Evolutionary conservation across 2,113 vertebrate genomes (phyloP), one percentile per base, ranked within the genome.

Genomic region (Xiphophorus hellerii): DNA sequence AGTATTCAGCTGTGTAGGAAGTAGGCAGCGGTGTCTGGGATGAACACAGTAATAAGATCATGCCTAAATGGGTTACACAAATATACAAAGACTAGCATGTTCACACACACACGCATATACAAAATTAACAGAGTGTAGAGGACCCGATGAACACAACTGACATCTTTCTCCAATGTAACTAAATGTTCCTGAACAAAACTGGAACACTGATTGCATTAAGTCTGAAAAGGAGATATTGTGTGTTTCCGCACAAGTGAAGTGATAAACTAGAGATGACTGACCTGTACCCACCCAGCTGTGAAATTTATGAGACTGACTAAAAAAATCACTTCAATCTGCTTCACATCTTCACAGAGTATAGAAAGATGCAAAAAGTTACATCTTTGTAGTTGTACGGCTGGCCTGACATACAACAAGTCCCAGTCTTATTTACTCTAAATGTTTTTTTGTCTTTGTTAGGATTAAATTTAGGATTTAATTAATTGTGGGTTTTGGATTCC

Each of bases 41-140:
- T 72, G 74, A 87, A 72, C 14, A 42, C 3, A 15, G 79, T 90
- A 88, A 90, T 88, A 83, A 92, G 89, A 90, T 81, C 15, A 0
- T 62, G 78, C 62, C 76, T 79, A 82, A 88, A 87, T 84, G 84
- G 82, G 84, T 92, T 90, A 90, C 58, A 81, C 86, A 92, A 91
- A 89, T 81, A 84, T 63, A 77, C 60, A 69, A 28, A 25, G 25
- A 58, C 51, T 25, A 0, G 9, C 22, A 33, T 3, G 10, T 2
- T 9, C 51, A 71, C 44, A 37, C 3, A 68, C 62, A 72, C 51
- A 60, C 3, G 9, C 3, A 13, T 20, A 65, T 1, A 30, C 69
- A 20, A 81, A 63, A 3, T 20, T 76, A 60, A 84, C 62, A 42
- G n/a, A 67, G 71, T 20, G 74, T 69, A 2, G 29, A 29, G 69